These are phyloP conservation scores for Willowsia nigromaculata DNA, from an alignment of 2,888 invertebrate genomes.

Conservation along the genomic window DNA sequence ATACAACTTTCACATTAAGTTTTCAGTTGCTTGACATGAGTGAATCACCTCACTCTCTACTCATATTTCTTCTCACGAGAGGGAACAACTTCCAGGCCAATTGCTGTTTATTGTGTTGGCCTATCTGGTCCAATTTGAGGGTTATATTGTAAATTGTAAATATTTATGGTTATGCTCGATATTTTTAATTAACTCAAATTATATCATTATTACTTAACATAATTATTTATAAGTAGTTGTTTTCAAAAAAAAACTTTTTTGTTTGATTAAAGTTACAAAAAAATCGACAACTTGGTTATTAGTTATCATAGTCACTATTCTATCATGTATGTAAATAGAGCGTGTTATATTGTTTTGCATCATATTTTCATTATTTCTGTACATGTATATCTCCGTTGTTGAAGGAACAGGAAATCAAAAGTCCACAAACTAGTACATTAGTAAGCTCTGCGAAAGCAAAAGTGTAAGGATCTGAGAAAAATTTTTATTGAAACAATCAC, in stretches of 20 bases:
- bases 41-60: neutral
- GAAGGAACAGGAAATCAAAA: slow-evolving; percentile 49
- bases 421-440: neutral
- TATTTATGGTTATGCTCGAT: slow-evolving; percentile 10
- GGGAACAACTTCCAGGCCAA: slow-evolving; percentile 30
- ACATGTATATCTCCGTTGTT: slow-evolving; percentile 18
- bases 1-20: neutral
- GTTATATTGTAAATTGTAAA: slow-evolving; percentile 26
- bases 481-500: slow-evolving; percentile 50
- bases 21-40: neutral
- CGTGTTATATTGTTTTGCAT: neutral
- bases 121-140: slow-evolving; percentile 20
- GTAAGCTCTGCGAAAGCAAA: neutral
- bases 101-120: neutral
- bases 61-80: neutral
- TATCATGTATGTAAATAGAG: neutral
- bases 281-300: neutral
- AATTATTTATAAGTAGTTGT: neutral
- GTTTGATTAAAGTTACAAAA: neutral
- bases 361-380: neutral
- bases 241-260: neutral
- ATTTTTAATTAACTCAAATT: neutral
- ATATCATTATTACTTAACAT: neutral
- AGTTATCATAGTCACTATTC: neutral
- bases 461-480: neutral